Evolutionary conservation across 2,888 invertebrate genomes (phyloP).

Genomic region (Argyra leucocephala): DNA sequence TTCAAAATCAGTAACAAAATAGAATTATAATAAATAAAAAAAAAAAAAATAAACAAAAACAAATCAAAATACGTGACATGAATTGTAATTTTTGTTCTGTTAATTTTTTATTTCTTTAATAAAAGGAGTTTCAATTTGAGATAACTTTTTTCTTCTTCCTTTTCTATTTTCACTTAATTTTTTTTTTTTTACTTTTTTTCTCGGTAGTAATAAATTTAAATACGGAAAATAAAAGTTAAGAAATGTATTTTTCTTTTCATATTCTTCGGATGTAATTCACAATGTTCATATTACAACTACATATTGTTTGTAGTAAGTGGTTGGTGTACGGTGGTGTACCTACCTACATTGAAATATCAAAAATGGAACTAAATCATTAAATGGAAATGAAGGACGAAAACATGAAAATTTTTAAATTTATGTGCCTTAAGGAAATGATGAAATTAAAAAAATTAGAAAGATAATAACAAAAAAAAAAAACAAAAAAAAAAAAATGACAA

Average conservation of each 20-base stretch:
- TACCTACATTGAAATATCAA: too few species aligned
- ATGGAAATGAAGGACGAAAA: background rate
- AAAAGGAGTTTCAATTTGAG: background rate
- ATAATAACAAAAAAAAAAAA: background rate
- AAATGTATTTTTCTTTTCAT: background rate
- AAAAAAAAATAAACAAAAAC: background rate
- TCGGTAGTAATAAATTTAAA: background rate
- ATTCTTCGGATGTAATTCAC: too few species aligned
- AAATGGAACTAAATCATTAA: too few species aligned
- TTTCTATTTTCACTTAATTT: background rate
- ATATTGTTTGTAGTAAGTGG: background rate
- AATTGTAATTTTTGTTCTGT: background rate
- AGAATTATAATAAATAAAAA: too few species aligned
- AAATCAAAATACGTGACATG: background rate
- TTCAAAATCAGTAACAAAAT: too few species aligned
- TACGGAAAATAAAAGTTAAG: background rate
- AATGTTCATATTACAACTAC: too few species aligned
- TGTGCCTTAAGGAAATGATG: constrained; percentile 2
- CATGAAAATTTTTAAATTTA: background rate
- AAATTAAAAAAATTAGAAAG: background rate
- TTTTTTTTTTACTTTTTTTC: background rate
- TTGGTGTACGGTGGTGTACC: too few species aligned
- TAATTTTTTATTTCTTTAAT: background rate
- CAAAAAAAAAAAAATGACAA: background rate
- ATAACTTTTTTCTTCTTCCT: too few species aligned